Evolutionary conservation across 2,113 vertebrate genomes (phyloP), one percentile per base, ranked within the genome.

Genomic region (Malurus melanocephalus): DNA sequence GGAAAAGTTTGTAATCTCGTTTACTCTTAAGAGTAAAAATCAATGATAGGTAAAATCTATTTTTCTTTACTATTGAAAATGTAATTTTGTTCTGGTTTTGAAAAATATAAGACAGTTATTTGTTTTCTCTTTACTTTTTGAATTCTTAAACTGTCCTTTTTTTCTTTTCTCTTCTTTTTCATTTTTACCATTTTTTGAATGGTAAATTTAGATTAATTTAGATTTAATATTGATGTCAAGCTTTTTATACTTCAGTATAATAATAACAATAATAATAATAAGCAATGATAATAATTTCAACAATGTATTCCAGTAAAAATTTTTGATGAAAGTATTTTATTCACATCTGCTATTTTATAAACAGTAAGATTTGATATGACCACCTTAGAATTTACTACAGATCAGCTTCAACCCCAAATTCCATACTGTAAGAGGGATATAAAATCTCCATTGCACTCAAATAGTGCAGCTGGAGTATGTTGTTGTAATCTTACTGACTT

Each of bases 281-380:
- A 38, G 11, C 38, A 38, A 38, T 38, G 38, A 38, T 38, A 38
- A 38, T 38, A 11, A 38, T 38, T 38, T 38, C 10, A 38, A 38
- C 3, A 55, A 24, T 27, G 67, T 46, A n/a, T 64, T 64, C 23
- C 17, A 24, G 19, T 30, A 26, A 55, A 45, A 23, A 1, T 0
- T 3, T 20, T 48, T 49, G 6, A 0, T 43, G 17, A 16, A 74
- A 76, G n/a, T 30, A 0, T 32, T 56, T 52, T 28, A 26, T 53
- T 65, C 3, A 0, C 2, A 1, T 8, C 10, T 62, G 16, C 0
- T 71, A 8, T 30, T 7, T 78, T 33, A 48, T 20, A 61, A 71
- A 57, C 11, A 27, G 5, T 2, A 62, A 61, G 3, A 49, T 57
- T 49, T 78, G 12, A 12, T 35, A 30, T 0, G 0, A 43, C 3